These are phyloP conservation scores for Mythimna albipuncta DNA, from an alignment of 2,888 invertebrate genomes.

Conservation along the genomic window DNA sequence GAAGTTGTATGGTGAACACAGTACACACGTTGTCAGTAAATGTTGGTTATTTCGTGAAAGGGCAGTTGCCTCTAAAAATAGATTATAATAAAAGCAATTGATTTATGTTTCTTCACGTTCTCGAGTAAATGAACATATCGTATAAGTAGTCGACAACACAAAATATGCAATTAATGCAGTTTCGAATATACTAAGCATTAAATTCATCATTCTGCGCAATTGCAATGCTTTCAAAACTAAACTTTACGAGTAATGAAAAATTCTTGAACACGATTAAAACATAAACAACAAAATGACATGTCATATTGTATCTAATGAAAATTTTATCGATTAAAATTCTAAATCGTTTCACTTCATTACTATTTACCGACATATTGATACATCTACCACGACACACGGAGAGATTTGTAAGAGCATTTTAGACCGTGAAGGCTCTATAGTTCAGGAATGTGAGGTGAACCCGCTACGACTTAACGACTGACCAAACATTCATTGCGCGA, in stretches of 20 bases:
- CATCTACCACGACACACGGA: conserved; percentile 22
- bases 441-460: conserved; percentile 72
- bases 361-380: conserved; percentile 5
- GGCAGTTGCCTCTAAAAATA: conserved; percentile 13
- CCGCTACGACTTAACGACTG: conserved; percentile 61
- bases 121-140: too few species aligned
- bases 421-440: conserved; percentile 58
- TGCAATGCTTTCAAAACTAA: not conserved
- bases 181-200: not conserved
- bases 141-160: too few species aligned
- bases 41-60: conserved; percentile 28
- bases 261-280: conserved; percentile 3
- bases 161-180: conserved; percentile 1
- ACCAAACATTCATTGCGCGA: conserved; percentile 61
- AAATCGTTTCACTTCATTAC: not conserved
- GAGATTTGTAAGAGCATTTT: conserved; percentile 66
- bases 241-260: conserved; percentile 3
- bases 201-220: not conserved
- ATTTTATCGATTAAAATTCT: conserved; percentile 16
- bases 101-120: not conserved
- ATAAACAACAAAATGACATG: not conserved
- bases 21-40: conserved; percentile 32
- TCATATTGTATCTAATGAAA: not conserved
- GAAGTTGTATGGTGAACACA: conserved; percentile 46
- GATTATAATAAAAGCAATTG: not conserved